These are phyloP conservation scores for Nasonia giraulti DNA, from an alignment of 1,140 invertebrate genomes.

Conservation along the genomic window DNA sequence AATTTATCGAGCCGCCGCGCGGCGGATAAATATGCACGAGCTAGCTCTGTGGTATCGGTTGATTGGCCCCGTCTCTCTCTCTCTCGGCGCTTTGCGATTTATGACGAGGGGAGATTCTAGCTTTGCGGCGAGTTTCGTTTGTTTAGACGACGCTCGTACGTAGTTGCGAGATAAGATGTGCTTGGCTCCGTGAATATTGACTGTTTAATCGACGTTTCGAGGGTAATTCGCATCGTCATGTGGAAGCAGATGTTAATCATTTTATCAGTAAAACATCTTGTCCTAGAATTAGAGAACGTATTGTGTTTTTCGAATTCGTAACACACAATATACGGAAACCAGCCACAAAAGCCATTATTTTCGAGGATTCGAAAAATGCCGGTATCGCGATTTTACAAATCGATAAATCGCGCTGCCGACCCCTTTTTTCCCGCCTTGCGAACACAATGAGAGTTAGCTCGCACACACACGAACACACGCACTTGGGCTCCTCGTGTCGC, in stretches of 20 bases:
- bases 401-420: constrained; percentile 10
- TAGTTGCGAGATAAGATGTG: too few species aligned
- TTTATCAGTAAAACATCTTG: neutral
- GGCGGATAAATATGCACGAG: neutral
- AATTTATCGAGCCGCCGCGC: constrained; percentile 20
- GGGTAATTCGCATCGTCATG: neutral
- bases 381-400: constrained; percentile 32
- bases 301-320: neutral
- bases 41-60: neutral
- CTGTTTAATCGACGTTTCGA: neutral
- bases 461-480: neutral
- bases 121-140: neutral
- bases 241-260: neutral
- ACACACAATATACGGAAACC: neutral
- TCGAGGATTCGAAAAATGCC: neutral
- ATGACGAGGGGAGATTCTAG: neutral
- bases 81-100: neutral
- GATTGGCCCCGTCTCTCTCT: neutral
- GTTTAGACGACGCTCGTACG: neutral
- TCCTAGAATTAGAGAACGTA: neutral
- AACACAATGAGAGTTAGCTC: constrained; percentile 22
- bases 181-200: neutral
- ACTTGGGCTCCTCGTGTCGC: constrained; percentile 12
- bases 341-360: neutral
- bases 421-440: neutral